A percentile compares a stretch with the other conserved stretches of the same genome.
Evolutionary conservation across 2,797 vertebrate species (phyloP).

Genomic region (Petrocephalus schoutedeni): DNA sequence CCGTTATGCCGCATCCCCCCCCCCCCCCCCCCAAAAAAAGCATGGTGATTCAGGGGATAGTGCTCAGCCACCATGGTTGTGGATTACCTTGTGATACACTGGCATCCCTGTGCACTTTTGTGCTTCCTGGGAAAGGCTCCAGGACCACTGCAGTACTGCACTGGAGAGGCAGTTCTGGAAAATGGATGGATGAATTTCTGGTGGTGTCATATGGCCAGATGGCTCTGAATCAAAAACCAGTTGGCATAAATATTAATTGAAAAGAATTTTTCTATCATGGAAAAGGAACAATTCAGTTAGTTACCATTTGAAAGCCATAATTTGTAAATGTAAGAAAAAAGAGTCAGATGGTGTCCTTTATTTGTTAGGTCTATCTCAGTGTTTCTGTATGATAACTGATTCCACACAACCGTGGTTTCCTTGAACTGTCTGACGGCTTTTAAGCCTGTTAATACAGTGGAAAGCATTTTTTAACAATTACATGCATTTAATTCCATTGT

Average conservation of each 20-base stretch:
- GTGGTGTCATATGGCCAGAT: neutral
- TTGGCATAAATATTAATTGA: neutral
- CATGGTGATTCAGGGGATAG: neutral
- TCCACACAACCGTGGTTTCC: neutral
- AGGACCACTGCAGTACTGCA: neutral
- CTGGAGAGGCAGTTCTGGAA: neutral
- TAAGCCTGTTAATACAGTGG: neutral
- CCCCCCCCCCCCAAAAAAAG: neutral
- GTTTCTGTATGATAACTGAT: conserved; percentile 1
- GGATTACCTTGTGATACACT: neutral
- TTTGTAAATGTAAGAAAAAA: neutral
- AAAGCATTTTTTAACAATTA: neutral
- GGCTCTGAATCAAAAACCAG: neutral
- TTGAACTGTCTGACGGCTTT: neutral
- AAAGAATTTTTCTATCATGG: neutral
- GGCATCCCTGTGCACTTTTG: neutral
- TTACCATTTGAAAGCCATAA: conserved; percentile 2
- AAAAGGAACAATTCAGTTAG: neutral
- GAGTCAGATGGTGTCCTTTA: too few relatives aligned
- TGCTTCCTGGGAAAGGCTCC: neutral
- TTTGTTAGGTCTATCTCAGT: too few relatives aligned
- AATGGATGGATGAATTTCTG: neutral
- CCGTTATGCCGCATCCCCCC: neutral
- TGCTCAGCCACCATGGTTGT: neutral
- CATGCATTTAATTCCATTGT: neutral